Base-by-base conservation (phyloP, 2,113 vertebrate species). In the Anarhynchus alexandrinus region DNA sequence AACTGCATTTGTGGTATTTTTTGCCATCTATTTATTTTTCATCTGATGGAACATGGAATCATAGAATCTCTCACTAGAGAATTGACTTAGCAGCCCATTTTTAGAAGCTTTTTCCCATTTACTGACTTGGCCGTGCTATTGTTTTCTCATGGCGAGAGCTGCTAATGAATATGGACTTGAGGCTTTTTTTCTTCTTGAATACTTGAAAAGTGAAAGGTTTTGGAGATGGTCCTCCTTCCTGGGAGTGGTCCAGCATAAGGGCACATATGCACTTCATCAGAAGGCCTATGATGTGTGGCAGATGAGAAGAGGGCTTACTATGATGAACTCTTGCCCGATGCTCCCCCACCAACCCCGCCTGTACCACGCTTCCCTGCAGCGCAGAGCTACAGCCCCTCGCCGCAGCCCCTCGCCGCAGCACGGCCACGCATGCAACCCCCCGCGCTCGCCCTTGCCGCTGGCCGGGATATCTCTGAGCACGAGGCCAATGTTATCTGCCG, bases 391-490 rank as follows among this genome's bases (percentile, higher is more conserved):
- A 6, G 79, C 59, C 40, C 81, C 81, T 32, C 1, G 3, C 29
- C 2, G 3, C 55, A 11, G 79, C 59, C 40, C 81, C 81, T 32
- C 1, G 3, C 29, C 2, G 3, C 55, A 11, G 79, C 59, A 15
- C 1, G 5, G 27, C 19, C 32, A 4, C 8, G 36, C 1, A 1
- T 4, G 22, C 36, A 13, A 66, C 36, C 38, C 61, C 79, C 54
- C 2, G 9, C 1, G 2, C 27, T 30, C 2, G 6, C 40, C 85
- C 81, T 32, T 0, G 3, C 34, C 2, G 2, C 55, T 13, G n/a
- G 40, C 70, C 3, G 0, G 38, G 26, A 5, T n/a, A 32, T 71
- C 34, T 27, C 67, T 19, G 45, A 90, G 83, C 86, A 83, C 0
- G 0, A 76, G 67, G 43, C 36, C 65, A 43, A 0, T 0, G 3